These are phyloP conservation scores for Pseudomyrmex pallidus DNA, from an alignment of 1,140 invertebrate species.

Conservation along the genomic window DNA sequence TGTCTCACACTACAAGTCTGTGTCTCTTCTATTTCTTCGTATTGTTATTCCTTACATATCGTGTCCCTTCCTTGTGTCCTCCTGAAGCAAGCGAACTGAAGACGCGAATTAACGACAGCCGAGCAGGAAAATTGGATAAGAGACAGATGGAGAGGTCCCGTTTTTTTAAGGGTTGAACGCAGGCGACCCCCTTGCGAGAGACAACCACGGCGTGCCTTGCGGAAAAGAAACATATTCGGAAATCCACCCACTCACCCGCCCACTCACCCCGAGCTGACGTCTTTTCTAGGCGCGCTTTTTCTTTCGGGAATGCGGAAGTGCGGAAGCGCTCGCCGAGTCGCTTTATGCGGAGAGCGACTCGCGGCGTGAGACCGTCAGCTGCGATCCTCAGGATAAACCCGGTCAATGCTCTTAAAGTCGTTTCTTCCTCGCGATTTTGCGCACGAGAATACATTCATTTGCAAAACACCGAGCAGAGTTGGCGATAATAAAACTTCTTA, in stretches of 20 bases:
- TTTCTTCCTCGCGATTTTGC: neutral
- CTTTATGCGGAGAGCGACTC: neutral
- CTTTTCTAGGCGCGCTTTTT: neutral
- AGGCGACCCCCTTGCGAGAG: no score
- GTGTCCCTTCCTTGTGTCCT: no score
- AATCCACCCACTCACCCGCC: neutral
- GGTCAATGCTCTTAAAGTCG: neutral
- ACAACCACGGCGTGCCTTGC: neutral
- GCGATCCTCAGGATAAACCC: neutral
- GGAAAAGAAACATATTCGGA: neutral
- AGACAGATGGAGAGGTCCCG: neutral
- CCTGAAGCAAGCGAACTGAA: no score
- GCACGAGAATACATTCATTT: neutral
- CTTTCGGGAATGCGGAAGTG: neutral
- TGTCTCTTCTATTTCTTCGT: constrained; percentile 32
- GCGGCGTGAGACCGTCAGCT: neutral
- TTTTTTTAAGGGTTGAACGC: neutral
- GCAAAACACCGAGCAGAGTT: neutral
- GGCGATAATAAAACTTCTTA: neutral
- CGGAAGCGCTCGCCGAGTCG: neutral
- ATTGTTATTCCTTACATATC: constrained; percentile 21
- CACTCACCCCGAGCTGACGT: neutral
- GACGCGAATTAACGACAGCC: constrained; percentile 27
- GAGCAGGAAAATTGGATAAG: constrained; percentile 72
- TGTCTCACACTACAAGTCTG: constrained; percentile 43